These are phyloP conservation scores for Aleadryas rufinucha DNA, from an alignment of 2,113 vertebrate genomes.

Conservation along the genomic window DNA sequence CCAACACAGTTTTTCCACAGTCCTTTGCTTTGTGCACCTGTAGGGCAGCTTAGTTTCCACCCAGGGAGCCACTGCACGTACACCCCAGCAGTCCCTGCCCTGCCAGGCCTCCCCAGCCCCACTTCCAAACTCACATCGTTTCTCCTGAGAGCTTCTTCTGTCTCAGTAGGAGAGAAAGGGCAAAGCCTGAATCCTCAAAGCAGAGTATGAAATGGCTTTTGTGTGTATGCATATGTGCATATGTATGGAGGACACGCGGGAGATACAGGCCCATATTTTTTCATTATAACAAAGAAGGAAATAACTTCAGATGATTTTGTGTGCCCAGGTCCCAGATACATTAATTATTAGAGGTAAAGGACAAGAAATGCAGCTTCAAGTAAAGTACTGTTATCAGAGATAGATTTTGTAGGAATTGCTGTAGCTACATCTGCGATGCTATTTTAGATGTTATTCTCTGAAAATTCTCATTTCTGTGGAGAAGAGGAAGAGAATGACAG, in stretches of 20 bases:
- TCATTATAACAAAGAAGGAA: background rate
- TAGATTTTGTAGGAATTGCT: background rate
- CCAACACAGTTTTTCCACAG: background rate
- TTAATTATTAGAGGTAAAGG: background rate
- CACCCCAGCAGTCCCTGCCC: background rate
- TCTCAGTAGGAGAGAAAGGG: background rate
- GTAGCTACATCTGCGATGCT: background rate
- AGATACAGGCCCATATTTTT: background rate
- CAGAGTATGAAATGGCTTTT: background rate
- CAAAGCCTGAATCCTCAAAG: background rate
- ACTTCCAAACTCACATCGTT: background rate
- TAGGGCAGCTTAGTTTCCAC: background rate
- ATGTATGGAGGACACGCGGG: accelerated
- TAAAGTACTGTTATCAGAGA: background rate
- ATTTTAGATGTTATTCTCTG: background rate
- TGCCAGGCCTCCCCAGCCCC: background rate
- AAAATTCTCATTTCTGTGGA: background rate
- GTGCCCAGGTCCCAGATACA: background rate
- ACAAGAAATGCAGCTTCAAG: background rate
- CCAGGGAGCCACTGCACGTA: accelerated
- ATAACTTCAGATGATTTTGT: background rate
- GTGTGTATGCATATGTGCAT: background rate
- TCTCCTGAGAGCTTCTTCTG: background rate
- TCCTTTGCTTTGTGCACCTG: background rate
- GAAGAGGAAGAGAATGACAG: background rate